phyloP scores from a whole-genome alignment of 2,113 vertebrate genomes.

The Corvus cornix region DNA sequence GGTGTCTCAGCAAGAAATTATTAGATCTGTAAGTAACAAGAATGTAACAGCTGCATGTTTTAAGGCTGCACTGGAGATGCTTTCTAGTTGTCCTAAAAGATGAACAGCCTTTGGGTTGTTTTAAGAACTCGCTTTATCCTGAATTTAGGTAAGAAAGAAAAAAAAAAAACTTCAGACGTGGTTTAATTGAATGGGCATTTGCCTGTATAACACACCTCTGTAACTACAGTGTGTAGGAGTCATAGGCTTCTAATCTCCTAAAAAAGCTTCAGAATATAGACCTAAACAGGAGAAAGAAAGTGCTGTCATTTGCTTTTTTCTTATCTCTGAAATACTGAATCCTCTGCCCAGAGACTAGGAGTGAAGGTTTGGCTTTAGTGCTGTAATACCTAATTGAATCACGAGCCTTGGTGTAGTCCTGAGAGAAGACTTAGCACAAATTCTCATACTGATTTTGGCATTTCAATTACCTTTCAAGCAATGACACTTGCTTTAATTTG shows the following conservation, averaged over 20 bases:
- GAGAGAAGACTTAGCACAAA: neutral
- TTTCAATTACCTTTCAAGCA: conserved; percentile 27
- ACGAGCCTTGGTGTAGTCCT: neutral
- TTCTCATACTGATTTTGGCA: conserved; percentile 23
- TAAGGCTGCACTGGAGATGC: neutral
- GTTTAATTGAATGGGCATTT: neutral
- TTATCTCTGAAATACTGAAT: neutral
- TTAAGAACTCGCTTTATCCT: neutral
- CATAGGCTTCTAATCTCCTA: neutral
- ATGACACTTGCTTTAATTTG: conserved; percentile 1
- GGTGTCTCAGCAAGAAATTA: neutral
- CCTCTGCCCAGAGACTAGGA: neutral
- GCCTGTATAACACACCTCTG: neutral
- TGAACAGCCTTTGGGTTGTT: neutral
- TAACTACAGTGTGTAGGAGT: neutral
- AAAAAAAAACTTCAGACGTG: neutral
- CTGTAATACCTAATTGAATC: conserved; percentile 32
- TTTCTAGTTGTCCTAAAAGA: neutral
- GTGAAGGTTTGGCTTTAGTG: neutral
- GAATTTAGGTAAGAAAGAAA: neutral
- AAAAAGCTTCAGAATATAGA: neutral
- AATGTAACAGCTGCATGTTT: neutral
- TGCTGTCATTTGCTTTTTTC: neutral
- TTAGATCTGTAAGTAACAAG: neutral
- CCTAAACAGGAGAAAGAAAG: neutral